Conservation (phyloP, 2,113 vertebrate species). For the Proteles cristata region DNA sequence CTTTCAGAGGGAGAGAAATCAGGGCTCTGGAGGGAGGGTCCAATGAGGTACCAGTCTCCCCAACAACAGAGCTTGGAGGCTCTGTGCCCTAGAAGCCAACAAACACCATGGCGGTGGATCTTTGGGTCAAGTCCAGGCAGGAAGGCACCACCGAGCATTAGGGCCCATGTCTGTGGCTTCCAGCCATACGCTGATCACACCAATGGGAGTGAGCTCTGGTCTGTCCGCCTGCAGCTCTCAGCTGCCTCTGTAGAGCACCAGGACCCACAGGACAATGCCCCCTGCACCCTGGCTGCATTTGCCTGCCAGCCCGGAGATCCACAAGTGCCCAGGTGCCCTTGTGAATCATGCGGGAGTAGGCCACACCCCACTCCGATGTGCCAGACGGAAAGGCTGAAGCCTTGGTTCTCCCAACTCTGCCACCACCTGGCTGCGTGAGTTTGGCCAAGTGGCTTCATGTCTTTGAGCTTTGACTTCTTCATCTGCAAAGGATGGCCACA, state of each 20-base stretch:
- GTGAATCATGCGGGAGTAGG: neutral
- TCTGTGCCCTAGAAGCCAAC: neutral
- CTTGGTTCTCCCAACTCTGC: neutral
- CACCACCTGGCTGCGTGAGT: neutral
- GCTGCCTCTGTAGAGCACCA: neutral
- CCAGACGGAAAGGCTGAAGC: neutral
- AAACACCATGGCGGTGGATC: neutral
- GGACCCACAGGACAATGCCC: neutral
- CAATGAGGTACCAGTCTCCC: neutral
- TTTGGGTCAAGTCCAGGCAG: neutral
- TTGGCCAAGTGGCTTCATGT: neutral
- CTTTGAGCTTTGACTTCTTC: neutral
- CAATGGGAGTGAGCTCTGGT: neutral
- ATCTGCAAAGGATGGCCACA: neutral
- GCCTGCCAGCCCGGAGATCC: neutral
- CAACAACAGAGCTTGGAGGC: neutral
- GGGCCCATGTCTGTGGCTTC: neutral
- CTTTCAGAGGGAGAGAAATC: neutral
- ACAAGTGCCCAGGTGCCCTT: neutral
- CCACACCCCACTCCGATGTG: fast-evolving
- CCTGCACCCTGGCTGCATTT: neutral
- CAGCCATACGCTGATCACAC: neutral
- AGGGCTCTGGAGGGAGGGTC: neutral
- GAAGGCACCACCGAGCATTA: fast-evolving
- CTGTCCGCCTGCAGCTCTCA: neutral